phyloP scores from a whole-genome alignment of 2,797 vertebrate genomes.

The Sparidentex hasta region DNA sequence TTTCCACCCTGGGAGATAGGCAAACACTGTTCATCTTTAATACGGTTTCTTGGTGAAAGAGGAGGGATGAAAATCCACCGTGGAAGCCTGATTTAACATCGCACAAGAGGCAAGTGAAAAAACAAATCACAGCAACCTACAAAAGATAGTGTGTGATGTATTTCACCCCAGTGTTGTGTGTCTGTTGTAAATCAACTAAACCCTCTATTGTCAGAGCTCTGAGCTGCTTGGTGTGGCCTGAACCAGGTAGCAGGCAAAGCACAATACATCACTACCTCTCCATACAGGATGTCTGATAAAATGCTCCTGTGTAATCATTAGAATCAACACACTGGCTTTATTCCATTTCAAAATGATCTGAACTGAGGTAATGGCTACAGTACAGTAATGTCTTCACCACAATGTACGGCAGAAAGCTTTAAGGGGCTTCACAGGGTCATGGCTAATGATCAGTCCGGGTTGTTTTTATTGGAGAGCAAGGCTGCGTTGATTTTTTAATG shows the following conservation, averaged over 20 bases:
- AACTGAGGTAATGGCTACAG: constrained; percentile 5
- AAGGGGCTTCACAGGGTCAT: background rate
- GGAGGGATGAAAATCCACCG: constrained; percentile 52
- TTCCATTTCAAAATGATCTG: constrained; percentile 1
- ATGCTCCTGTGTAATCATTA: background rate
- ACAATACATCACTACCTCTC: background rate
- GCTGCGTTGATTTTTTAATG: constrained; percentile 9
- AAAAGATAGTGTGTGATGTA: constrained; percentile 20
- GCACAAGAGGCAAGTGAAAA: constrained; percentile 51
- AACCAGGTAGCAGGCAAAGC: constrained; percentile 1
- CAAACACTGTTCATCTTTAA: constrained; percentile 49
- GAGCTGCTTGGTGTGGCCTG: constrained; percentile 37
- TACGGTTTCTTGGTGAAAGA: constrained; percentile 24
- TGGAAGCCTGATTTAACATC: constrained; percentile 47
- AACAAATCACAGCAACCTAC: constrained; percentile 31
- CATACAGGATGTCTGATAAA: background rate
- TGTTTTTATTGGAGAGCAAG: constrained; percentile 12
- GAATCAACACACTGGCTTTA: constrained; percentile 7
- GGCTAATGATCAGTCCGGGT: background rate
- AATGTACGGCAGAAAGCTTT: constrained; percentile 30
- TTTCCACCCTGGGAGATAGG: constrained; percentile 50
- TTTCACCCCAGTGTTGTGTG: constrained; percentile 20
- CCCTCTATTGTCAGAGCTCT: constrained; percentile 39
- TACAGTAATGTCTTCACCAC: constrained; percentile 24
- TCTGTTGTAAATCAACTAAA: constrained; percentile 36